Conservation (phyloP, 2,113 vertebrate species). For the Microtus richardsoni region DNA sequence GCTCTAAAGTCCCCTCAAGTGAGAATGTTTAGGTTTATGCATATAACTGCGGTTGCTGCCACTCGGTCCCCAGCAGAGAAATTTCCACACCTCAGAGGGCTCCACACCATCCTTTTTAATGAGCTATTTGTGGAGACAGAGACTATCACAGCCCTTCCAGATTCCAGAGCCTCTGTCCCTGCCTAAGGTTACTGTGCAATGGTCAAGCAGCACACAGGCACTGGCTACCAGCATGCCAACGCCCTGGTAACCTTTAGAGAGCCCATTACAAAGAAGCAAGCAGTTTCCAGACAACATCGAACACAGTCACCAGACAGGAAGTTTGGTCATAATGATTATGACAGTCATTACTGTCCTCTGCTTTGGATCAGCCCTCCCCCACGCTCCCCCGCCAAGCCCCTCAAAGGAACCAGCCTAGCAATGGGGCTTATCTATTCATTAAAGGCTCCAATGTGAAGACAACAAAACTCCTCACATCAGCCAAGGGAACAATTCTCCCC, state of each 20-base stretch:
- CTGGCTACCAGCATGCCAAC: slow-evolving; percentile 32
- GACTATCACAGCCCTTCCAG: background rate
- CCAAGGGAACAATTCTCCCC: background rate
- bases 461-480: background rate
- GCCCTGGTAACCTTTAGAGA: slow-evolving; percentile 61
- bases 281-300: slow-evolving; percentile 71
- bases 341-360: background rate
- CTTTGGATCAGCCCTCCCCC: background rate
- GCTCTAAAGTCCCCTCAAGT: background rate
- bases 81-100: background rate
- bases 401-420: background rate
- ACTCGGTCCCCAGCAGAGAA: background rate
- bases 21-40: background rate
- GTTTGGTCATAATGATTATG: slow-evolving; percentile 62
- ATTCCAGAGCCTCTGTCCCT: background rate
- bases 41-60: background rate
- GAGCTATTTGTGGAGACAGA: background rate
- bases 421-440: slow-evolving; percentile 59
- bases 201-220: background rate
- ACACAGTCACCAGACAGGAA: background rate
- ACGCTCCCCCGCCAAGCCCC: background rate
- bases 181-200: background rate
- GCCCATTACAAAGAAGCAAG: slow-evolving; percentile 53
- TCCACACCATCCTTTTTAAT: background rate
- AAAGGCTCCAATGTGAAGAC: slow-evolving; percentile 53